phyloP scores from a whole-genome alignment of 2,888 invertebrate species.

The Sarcophaga subvicina region DNA sequence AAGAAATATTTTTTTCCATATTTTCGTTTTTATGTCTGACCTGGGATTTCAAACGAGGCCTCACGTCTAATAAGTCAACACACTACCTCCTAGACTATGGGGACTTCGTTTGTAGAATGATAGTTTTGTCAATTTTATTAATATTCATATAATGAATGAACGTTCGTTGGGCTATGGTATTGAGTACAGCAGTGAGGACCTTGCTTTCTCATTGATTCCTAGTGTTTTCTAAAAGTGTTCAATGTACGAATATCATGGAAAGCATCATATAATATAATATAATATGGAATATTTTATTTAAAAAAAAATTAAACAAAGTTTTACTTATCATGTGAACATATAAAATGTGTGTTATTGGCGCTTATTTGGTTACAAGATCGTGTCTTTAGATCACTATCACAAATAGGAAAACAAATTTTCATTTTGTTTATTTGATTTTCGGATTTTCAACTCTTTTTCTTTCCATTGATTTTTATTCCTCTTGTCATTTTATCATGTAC shows the following conservation, averaged over 20 bases:
- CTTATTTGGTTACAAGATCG: slow-evolving; percentile 72
- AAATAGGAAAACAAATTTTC: slow-evolving; percentile 63
- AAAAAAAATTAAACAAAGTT: slow-evolving; percentile 21
- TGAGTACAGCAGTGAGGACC: background rate
- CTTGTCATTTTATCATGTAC: background rate
- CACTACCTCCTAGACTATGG: too few species aligned
- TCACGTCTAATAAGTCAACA: too few species aligned
- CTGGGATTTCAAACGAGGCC: too few species aligned
- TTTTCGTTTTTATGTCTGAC: too few species aligned
- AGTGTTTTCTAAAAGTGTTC: background rate
- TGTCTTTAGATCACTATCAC: slow-evolving; percentile 72
- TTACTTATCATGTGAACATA: slow-evolving; percentile 56
- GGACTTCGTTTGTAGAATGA: too few species aligned
- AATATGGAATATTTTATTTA: slow-evolving; percentile 5
- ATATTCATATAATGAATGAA: too few species aligned
- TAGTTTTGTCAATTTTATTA: too few species aligned
- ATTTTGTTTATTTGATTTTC: background rate
- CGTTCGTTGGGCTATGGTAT: too few species aligned
- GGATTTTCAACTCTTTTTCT: background rate
- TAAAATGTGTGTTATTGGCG: slow-evolving; percentile 72
- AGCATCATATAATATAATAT: slow-evolving; percentile 32
- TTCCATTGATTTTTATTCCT: background rate
- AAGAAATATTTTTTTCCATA: too few species aligned
- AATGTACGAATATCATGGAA: slow-evolving; percentile 24
- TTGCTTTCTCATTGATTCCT: background rate